Evolutionary conservation across 37 sponge, comb jelly and placozoan species (phyloP).

Genomic region (Ephydatia muelleri): DNA sequence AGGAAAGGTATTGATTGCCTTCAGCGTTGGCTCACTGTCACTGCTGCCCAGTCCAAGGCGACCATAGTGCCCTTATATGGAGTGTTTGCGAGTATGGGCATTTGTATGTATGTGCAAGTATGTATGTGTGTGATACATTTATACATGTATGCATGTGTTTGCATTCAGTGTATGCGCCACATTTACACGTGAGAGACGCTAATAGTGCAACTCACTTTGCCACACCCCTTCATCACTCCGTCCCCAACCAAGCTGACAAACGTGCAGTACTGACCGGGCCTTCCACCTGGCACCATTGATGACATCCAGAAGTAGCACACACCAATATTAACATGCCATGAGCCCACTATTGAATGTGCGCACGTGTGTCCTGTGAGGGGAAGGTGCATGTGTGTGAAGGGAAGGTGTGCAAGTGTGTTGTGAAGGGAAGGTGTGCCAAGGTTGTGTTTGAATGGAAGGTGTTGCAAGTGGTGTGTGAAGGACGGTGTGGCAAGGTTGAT

Average conservation of each 20-base stretch:
- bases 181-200: neutral
- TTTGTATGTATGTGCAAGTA: neutral
- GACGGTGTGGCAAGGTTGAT: no score
- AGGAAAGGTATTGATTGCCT: constrained; percentile 51
- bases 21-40: constrained; percentile 60
- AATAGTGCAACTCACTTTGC: constrained; percentile 72
- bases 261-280: constrained; percentile 93
- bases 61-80: constrained; percentile 72
- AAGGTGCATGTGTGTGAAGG: neutral
- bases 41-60: constrained; percentile 80
- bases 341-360: neutral
- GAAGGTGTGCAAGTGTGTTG: neutral
- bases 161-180: neutral
- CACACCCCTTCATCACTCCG: constrained; percentile 84
- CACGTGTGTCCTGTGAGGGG: neutral
- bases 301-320: constrained; percentile 8
- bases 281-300: constrained; percentile 57
- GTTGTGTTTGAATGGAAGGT: no score
- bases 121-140: neutral
- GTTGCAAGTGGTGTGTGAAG: no score
- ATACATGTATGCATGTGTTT: neutral
- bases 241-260: constrained; percentile 68
- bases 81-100: neutral
- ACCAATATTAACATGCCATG: no score
- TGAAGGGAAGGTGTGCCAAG: no score